A percentile compares a stretch with the other conserved stretches of the same genome.
Evolutionary conservation across 2,888 invertebrate genomes (phyloP).

Genomic region (Drosophila sordidula): DNA sequence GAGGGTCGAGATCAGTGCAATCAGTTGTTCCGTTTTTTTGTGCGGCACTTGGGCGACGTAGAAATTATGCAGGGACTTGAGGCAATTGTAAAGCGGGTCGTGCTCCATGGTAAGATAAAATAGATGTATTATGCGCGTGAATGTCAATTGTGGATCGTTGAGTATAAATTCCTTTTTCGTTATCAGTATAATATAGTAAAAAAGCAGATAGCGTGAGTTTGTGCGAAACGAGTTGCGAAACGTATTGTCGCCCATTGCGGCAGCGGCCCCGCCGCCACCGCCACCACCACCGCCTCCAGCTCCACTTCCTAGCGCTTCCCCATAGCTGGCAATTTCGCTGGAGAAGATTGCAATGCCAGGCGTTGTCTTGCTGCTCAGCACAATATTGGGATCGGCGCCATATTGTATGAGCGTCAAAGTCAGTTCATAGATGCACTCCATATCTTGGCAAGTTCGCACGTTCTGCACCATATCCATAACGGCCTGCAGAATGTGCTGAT

Average conservation of each 20-base stretch:
- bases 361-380: constrained; percentile 85
- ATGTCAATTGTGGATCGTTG: constrained; percentile 88
- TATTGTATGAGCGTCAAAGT: constrained; percentile 90
- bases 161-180: constrained; percentile 88
- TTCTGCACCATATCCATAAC: constrained; percentile 90
- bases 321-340: constrained; percentile 84
- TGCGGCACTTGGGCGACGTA: constrained; percentile 88
- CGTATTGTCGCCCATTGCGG: constrained; percentile 74
- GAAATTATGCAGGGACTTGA: constrained; percentile 88
- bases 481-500: constrained; percentile 90
- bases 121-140: constrained; percentile 88
- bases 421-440: constrained; percentile 89
- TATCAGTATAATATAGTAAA: constrained; percentile 90
- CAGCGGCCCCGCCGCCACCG: constrained; percentile 45
- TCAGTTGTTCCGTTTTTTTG: constrained; percentile 88
- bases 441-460: constrained; percentile 88
- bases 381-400: constrained; percentile 90
- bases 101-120: constrained; percentile 90
- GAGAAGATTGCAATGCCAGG: constrained; percentile 84
- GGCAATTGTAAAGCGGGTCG: constrained; percentile 88
- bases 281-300: constrained; percentile 36
- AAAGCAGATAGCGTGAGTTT: constrained; percentile 87
- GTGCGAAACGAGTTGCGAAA: constrained; percentile 85
- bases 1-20: constrained; percentile 88
- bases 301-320: constrained; percentile 75